Evolutionary conservation across 2,113 vertebrate species (phyloP).

Genomic region (Formicarius rufipectus): DNA sequence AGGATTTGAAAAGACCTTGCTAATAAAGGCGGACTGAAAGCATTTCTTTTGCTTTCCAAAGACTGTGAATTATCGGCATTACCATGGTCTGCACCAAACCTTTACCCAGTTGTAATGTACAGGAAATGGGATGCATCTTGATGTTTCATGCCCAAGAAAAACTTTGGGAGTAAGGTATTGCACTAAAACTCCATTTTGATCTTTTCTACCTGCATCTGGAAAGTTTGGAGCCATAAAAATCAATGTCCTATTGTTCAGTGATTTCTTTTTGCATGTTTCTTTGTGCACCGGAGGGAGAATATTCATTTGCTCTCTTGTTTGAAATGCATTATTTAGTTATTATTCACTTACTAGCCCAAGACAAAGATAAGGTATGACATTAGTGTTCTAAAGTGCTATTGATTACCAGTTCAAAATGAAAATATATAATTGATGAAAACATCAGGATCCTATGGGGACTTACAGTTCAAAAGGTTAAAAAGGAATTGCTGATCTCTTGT

Average conservation of each 20-base stretch:
- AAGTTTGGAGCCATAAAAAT: constrained; percentile 58
- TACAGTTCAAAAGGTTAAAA: constrained; percentile 45
- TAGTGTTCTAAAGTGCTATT: constrained; percentile 53
- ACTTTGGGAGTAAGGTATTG: not conserved
- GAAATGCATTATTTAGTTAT: constrained; percentile 64
- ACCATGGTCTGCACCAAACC: not conserved
- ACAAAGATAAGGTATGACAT: constrained; percentile 47
- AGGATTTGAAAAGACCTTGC: not conserved
- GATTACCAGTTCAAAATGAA: constrained; percentile 65
- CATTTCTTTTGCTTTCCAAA: not conserved
- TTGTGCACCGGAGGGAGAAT: constrained; percentile 18
- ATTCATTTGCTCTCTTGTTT: constrained; percentile 47
- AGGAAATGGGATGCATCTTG: not conserved
- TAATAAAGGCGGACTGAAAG: not conserved
- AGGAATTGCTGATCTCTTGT: constrained; percentile 38
- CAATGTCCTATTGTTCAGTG: constrained; percentile 52
- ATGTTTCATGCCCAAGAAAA: not conserved
- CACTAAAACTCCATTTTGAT: not conserved
- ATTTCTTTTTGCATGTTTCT: constrained; percentile 48
- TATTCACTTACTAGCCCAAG: constrained; percentile 49
- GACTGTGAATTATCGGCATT: not conserved
- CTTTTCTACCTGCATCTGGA: constrained; percentile 10
- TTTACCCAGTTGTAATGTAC: not conserved
- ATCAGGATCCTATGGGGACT: constrained; percentile 14
- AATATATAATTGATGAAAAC: constrained; percentile 71